A percentile compares a stretch with the other conserved stretches of the same genome.
Conservation (phyloP, 2,797 vertebrate genomes). For the Ara ararauna region DNA sequence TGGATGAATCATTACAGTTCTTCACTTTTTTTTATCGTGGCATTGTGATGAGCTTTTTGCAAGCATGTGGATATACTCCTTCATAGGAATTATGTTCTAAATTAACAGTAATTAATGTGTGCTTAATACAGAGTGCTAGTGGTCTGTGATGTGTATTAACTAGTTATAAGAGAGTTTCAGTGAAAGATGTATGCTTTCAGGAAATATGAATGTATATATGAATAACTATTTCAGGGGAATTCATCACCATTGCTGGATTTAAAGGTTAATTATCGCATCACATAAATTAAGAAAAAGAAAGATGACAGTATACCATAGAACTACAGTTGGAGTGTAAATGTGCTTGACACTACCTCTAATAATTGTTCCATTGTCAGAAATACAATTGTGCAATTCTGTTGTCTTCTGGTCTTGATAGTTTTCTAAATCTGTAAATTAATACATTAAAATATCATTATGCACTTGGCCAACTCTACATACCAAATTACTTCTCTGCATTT, state of each 20-base stretch:
- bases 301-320: background rate
- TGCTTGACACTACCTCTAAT: conserved; percentile 18
- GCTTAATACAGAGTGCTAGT: conserved; percentile 64
- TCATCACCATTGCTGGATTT: conserved; percentile 44
- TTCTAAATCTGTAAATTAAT: conserved; percentile 62
- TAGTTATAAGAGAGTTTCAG: conserved; percentile 53
- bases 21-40: conserved; percentile 40
- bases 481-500: background rate
- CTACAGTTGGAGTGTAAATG: conserved; percentile 44
- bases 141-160: conserved; percentile 58
- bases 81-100: conserved; percentile 71
- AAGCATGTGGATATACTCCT: conserved; percentile 55
- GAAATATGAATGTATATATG: conserved; percentile 21
- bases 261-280: conserved; percentile 65
- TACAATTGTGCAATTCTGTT: conserved; percentile 53
- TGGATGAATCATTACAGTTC: conserved; percentile 52
- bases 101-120: conserved; percentile 76
- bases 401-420: conserved; percentile 59
- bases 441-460: conserved; percentile 1
- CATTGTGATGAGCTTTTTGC: conserved; percentile 32
- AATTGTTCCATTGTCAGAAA: conserved; percentile 51
- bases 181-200: conserved; percentile 66
- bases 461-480: background rate
- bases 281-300: conserved; percentile 48
- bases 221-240: conserved; percentile 65